Evolutionary conservation across 1,140 invertebrate genomes (phyloP).

Genomic region (Oscheius sp.): DNA sequence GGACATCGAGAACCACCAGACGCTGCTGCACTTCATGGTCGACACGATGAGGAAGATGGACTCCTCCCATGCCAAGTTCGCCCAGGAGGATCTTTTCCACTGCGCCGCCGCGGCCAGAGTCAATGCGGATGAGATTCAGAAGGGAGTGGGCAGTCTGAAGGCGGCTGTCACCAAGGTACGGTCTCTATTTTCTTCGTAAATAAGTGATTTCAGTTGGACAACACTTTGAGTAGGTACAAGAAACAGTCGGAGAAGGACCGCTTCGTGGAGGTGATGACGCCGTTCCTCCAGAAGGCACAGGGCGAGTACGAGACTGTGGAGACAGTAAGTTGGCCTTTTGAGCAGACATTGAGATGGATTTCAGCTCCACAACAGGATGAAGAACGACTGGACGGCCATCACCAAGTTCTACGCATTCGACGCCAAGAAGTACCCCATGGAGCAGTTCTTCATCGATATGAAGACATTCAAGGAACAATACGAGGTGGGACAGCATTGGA

Average conservation of each 20-base stretch:
- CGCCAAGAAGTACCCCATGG: conserved; percentile 84
- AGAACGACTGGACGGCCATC: conserved; percentile 76
- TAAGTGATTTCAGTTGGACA: conserved; percentile 39
- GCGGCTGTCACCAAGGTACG: conserved; percentile 31
- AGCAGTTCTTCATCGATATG: conserved; percentile 92
- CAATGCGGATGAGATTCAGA: conserved; percentile 41
- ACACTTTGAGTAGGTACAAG: conserved; percentile 38
- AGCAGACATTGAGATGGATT: conserved; percentile 59
- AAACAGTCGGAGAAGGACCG: conserved; percentile 27
- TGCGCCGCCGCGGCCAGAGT: conserved; percentile 67
- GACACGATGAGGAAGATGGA: conserved; percentile 83
- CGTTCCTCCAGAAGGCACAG: conserved; percentile 76
- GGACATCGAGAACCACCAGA: conserved; percentile 85
- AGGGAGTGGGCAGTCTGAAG: conserved; percentile 35
- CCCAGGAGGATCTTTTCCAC: conserved; percentile 82
- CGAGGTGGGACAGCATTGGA: conserved; percentile 68
- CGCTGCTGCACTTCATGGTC: conserved; percentile 85
- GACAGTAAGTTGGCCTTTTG: conserved; percentile 62
- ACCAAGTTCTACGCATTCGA: conserved; percentile 91
- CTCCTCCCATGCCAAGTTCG: conserved; percentile 74
- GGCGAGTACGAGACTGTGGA: conserved; percentile 81
- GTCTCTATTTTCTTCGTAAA: not conserved
- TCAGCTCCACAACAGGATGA: conserved; percentile 83
- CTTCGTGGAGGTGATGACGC: conserved; percentile 53
- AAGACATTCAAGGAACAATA: conserved; percentile 92